Base-by-base conservation (phyloP, 2,113 vertebrate species). In the Sebastes fasciatus region DNA sequence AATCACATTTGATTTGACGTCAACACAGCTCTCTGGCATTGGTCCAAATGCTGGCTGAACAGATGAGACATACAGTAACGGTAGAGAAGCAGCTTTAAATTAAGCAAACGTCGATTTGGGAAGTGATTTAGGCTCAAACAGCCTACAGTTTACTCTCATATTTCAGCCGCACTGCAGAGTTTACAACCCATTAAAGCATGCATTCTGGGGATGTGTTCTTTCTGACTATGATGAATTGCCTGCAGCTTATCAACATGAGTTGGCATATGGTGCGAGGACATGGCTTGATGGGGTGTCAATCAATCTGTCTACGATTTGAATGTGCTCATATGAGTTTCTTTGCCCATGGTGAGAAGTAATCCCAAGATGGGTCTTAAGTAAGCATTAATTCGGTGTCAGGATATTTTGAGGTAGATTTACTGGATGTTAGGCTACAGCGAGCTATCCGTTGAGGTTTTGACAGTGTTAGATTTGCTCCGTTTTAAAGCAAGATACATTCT, bases 181-280 rank as follows among this genome's bases (percentile, higher is more conserved):
- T 76, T 82, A 78, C 42, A 67, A 77, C 69, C 61, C 72, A 82
- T 73, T 85, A 83, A 74, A 77, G 82, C 85, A 57, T 69, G 82
- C 72, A 70, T 80, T 57, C 84, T 49, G 79, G 69, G 77, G 86
- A 90, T 69, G 83, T 84, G 71, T 76, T 73, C 58, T 43, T 43
- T 67, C 77, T 89, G 92, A 94, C 92, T n/a, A 93, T 91, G 92
- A 94, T 93, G 86, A 94, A 94, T 93, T 93, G 89, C 92, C 92
- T 89, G 82, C 79, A 88, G 91, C 91, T 92, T 89, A 94, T 94
- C 92, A 92, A 92, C 89, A 86, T 54, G 72, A 87, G 77, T 75
- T 86, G 90, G 85, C 92, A 92, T 90, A 91, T 87, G 91, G 88
- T 71, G 83, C 13, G 86, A 83, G 88, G 84, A 89, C 92, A 77